Evolutionary conservation across 2,797 vertebrate genomes (phyloP), one percentile per base, ranked within the genome.

Genomic region (Enteromius argenteus): DNA sequence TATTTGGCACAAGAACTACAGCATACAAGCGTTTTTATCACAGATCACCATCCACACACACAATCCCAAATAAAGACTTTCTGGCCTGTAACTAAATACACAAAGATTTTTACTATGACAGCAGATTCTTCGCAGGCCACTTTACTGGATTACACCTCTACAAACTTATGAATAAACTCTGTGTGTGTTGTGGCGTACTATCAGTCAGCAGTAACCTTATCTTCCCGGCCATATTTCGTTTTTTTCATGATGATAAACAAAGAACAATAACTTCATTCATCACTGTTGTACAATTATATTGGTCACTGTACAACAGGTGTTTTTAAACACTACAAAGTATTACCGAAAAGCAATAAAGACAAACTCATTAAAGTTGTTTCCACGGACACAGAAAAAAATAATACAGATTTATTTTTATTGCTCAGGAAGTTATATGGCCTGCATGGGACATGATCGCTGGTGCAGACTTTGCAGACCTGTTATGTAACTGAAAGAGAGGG

Each of bases 31-130:
- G 4, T 49, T 72, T 81, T 62, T 73, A 82, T 82, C 32, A 75
- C 46, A 75, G 44, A 75, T 35, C 0, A 14, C 23, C 35, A 15
- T n/a, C 23, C 30, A 11, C 23, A 17, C 64, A 77, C 14, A 27
- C 8, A 8, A 23, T 11, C 35, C 49, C 53, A 56, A 60, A 72
- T 35, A 60, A 46, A 73, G 37, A 42, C 42, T 81, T 81, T 62
- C 80, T 32, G 37, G 37, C 49, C 35, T 83, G 73, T 69, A 83
- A 83, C 81, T 77, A 77, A 68, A 83, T 77, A 68, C 81, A 69
- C 81, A 77, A 17, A 76, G 73, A 77, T 77, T 77, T 27, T 76
- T 23, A 68, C 73, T 83, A 64, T 77, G 81, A 68, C 81, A 80
- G 83, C 83, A 80, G 67, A 79, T 84, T 64, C 76, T 79, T 46